phyloP scores from a whole-genome alignment of 2,113 vertebrate species.

The Coregonus clupeaformis region DNA sequence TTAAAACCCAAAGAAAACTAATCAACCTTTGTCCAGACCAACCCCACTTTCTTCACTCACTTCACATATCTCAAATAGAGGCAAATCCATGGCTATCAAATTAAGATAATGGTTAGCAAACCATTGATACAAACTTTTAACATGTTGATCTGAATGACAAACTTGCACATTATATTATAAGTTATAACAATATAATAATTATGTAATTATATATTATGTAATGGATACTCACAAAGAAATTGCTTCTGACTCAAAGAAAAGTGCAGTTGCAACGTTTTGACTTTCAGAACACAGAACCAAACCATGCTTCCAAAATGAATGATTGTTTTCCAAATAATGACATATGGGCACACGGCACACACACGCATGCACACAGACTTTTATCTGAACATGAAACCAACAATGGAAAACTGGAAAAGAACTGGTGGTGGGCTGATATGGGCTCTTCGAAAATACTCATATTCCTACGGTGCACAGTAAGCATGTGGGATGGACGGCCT shows the following conservation, averaged over 20 bases:
- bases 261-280: not conserved
- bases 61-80: no score
- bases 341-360: no score
- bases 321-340: not conserved
- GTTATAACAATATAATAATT: no score
- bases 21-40: not conserved
- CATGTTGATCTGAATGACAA: no score
- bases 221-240: not conserved
- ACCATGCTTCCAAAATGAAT: not conserved
- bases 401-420: conserved; percentile 22
- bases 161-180: no score
- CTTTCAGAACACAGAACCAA: not conserved
- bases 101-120: no score
- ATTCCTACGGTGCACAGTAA: conserved; percentile 30
- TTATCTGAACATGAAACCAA: conserved; percentile 10
- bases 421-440: conserved; percentile 42
- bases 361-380: conserved; percentile 9
- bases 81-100: no score
- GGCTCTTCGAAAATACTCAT: conserved; percentile 37
- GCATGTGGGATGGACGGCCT: not conserved
- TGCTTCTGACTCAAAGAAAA: no score
- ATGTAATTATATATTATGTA: no score
- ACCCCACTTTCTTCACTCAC: no score
- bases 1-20: not conserved
- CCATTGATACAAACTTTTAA: no score